These are phyloP conservation scores for Manis javanica DNA, from an alignment of 2,797 vertebrate species.

Conservation along the genomic window DNA sequence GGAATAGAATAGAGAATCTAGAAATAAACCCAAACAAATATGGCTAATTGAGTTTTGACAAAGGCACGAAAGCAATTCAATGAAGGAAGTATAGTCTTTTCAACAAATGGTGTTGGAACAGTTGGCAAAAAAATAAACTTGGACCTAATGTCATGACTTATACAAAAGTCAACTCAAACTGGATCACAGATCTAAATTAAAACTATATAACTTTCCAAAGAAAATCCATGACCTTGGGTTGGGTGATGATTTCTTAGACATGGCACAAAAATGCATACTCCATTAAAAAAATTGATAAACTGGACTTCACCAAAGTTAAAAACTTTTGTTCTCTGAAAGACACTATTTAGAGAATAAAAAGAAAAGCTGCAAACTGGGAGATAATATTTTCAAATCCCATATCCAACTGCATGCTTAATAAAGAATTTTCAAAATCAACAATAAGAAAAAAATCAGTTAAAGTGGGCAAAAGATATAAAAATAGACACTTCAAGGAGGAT, in stretches of 20 bases:
- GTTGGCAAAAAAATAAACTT: not conserved
- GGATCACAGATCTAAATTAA: not conserved
- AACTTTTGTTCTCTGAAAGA: not conserved
- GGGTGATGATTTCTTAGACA: not conserved
- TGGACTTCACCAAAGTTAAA: not conserved
- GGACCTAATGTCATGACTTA: not conserved
- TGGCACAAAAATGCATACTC: not conserved
- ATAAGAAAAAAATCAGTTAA: not conserved
- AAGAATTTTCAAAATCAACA: constrained; percentile 18
- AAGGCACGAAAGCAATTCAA: not conserved
- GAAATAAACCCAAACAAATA: not conserved
- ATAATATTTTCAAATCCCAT: not conserved
- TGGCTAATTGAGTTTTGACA: not conserved
- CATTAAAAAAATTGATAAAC: not conserved
- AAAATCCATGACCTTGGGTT: not conserved
- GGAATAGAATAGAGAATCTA: not conserved
- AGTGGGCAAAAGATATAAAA: not conserved
- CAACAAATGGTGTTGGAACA: not conserved
- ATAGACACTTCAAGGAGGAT: not conserved
- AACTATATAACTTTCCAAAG: not conserved
- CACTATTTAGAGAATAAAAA: not conserved
- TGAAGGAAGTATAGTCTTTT: not conserved
- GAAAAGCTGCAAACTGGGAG: not conserved
- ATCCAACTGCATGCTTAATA: not conserved
- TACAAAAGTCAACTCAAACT: not conserved